A percentile compares a stretch with the other conserved stretches of the same genome.
Conservation (phyloP, 2,888 invertebrate genomes). For the Epistrophe eligans region DNA sequence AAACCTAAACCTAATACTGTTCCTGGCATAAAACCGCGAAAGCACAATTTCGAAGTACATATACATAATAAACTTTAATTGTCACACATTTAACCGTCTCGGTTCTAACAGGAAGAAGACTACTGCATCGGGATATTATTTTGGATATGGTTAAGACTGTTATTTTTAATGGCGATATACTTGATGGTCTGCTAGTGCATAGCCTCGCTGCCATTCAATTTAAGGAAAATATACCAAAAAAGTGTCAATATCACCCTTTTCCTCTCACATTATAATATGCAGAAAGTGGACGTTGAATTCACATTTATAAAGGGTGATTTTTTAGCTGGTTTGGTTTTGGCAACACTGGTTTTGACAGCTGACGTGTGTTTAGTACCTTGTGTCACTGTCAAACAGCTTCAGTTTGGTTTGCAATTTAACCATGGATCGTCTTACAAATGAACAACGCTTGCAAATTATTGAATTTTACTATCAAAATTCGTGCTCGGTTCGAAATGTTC, state of each 20-base stretch:
- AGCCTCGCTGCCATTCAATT: conserved; percentile 20
- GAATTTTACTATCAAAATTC: too few species aligned
- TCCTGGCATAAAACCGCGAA: conserved; percentile 7
- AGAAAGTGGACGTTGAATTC: background rate
- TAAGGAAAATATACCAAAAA: conserved; percentile 24
- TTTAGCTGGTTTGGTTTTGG: too few species aligned
- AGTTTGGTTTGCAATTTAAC: too few species aligned
- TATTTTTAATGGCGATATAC: conserved; percentile 31
- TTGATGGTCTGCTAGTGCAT: conserved; percentile 19
- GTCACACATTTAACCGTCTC: conserved; percentile 68
- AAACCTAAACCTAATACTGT: too few species aligned
- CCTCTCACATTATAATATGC: background rate
- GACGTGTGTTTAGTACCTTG: too few species aligned
- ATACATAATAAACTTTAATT: conserved; percentile 73
- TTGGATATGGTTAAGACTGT: conserved; percentile 26
- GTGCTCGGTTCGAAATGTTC: too few species aligned
- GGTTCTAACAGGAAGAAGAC: background rate
- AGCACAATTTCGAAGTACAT: conserved; percentile 67
- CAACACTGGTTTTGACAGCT: too few species aligned
- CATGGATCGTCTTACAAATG: too few species aligned
- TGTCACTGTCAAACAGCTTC: too few species aligned
- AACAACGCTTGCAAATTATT: too few species aligned
- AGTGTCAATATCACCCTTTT: background rate
- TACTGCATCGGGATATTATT: conserved; percentile 49
- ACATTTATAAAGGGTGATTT: too few species aligned